These are phyloP conservation scores for Actinia equina DNA, from an alignment of 64 coral and sea anemone genomes.

Conservation along the genomic window DNA sequence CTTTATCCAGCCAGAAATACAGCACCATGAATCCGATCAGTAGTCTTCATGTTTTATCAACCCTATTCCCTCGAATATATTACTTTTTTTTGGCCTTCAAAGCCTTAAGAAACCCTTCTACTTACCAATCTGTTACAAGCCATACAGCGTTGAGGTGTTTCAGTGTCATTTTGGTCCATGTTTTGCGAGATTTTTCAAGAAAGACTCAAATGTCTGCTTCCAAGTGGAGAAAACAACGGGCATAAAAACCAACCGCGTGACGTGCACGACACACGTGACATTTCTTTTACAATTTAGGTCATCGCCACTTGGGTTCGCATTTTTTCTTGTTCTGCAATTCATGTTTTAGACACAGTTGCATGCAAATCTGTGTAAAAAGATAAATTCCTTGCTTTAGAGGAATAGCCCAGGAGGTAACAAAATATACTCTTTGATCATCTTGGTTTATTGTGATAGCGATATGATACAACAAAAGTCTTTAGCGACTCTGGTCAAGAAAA, in stretches of 20 bases:
- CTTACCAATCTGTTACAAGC: slow-evolving; percentile 22
- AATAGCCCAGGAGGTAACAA: too few species aligned
- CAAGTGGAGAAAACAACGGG: neutral
- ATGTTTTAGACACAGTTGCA: neutral
- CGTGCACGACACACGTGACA: neutral
- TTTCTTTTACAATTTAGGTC: neutral
- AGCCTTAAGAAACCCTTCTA: neutral
- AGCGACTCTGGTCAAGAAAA: neutral
- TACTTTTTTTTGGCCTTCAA: neutral
- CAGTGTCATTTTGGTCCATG: neutral
- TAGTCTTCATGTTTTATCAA: neutral
- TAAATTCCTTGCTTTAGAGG: too few species aligned
- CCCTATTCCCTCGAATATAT: neutral
- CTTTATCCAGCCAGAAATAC: neutral
- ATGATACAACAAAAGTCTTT: neutral
- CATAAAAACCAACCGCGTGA: neutral
- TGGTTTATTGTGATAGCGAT: neutral
- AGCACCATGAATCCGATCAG: neutral
- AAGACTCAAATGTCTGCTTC: neutral
- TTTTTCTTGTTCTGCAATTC: neutral
- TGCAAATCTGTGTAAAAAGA: too few species aligned
- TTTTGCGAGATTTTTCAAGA: neutral
- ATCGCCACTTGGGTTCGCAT: neutral
- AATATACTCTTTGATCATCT: too few species aligned
- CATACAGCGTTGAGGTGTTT: neutral